These are phyloP conservation scores for Tiliacea aurago DNA, from an alignment of 2,888 invertebrate species.

Conservation along the genomic window DNA sequence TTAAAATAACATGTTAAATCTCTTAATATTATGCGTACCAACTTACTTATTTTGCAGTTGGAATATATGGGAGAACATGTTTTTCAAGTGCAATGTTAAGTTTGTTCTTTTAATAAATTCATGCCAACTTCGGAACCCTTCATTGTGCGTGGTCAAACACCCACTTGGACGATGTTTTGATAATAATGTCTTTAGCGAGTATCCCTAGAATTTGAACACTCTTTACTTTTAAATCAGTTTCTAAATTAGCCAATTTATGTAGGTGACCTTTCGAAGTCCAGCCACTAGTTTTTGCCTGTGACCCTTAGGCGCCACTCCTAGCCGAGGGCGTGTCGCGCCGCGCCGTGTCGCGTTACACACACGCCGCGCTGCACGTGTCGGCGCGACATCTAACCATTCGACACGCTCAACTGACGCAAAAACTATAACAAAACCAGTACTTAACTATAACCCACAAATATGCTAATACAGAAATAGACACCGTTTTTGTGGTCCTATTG, in stretches of 20 bases:
- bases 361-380: constrained; percentile 58
- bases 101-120: too few relatives aligned
- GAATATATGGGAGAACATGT: too few relatives aligned
- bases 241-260: constrained; percentile 3
- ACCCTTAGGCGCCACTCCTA: constrained; percentile 54
- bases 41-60: too few relatives aligned
- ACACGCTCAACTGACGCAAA: constrained; percentile 50
- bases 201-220: background rate
- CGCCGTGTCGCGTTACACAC: constrained; percentile 58
- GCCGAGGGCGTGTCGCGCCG: constrained; percentile 50
- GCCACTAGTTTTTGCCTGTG: constrained; percentile 30
- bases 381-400: constrained; percentile 60
- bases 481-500: background rate
- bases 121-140: too few relatives aligned
- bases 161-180: too few relatives aligned
- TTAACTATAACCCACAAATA: constrained; percentile 15
- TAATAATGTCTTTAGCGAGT: background rate
- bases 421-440: constrained; percentile 55
- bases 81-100: too few relatives aligned
- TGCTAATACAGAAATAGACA: constrained; percentile 23
- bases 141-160: too few relatives aligned
- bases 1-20: too few relatives aligned
- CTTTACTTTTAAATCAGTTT: background rate
- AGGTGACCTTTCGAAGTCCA: constrained; percentile 15
- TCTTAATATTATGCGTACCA: too few relatives aligned